Evolutionary conservation across 2,797 vertebrate species (phyloP).

Genomic region (Microhierax caerulescens): DNA sequence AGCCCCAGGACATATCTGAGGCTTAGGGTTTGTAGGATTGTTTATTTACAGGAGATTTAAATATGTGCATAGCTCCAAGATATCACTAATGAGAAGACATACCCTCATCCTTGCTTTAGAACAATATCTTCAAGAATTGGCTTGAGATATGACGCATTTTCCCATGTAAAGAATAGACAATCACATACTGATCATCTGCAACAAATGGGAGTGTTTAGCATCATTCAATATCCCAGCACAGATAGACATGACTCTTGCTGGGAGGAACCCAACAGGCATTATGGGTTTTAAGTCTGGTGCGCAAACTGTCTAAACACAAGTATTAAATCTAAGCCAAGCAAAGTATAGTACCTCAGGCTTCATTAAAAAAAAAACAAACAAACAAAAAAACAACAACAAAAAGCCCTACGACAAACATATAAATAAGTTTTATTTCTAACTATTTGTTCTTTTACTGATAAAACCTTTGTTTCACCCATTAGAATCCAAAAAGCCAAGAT

Average conservation of each 20-base stretch:
- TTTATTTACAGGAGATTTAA: neutral
- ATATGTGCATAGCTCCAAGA: neutral
- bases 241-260: neutral
- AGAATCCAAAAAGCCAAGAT: conserved; percentile 91
- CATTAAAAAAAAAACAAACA: neutral
- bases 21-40: neutral
- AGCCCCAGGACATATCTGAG: neutral
- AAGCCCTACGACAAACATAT: too few species aligned
- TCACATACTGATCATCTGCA: neutral
- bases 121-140: neutral
- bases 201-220: neutral
- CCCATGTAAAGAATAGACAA: neutral
- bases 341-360: neutral
- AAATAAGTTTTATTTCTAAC: neutral
- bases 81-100: neutral
- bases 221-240: neutral
- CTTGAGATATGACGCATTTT: neutral
- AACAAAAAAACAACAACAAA: neutral
- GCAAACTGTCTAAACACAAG: neutral
- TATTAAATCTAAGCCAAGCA: neutral
- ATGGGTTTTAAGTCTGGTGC: neutral
- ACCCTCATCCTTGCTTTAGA: neutral
- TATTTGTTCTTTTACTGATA: neutral
- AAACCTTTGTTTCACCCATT: conserved; percentile 26
- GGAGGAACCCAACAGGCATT: neutral